Evolutionary conservation across 1,140 invertebrate genomes (phyloP), one percentile per base, ranked within the genome.

Genomic region (Sitobion miscanthi): DNA sequence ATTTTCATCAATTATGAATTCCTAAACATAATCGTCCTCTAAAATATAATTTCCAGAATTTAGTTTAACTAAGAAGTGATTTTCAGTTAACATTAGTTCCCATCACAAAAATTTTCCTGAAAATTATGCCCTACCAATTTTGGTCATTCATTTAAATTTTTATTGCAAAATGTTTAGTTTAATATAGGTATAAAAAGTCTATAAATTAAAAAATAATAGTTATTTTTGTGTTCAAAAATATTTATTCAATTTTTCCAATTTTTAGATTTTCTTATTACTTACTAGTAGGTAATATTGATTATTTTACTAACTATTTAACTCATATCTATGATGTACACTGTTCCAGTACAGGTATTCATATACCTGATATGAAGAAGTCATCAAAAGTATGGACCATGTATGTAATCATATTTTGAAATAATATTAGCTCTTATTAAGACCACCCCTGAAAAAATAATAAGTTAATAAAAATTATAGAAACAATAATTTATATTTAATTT

Each of bases 351-450:
- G 62, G 62, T 69, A 69, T 62, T 62, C 57, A 62, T 69, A 69
- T 30, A 69, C 30, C 11, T 69, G 62, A 30, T n/a, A 14, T 69
- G 62, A 69, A 69, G 62, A 69, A 69, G 62, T 69, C 62, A n/a
- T 69, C 62, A 69, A 69, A 69, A n/a, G 7, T 52, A 35, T 88
- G 35, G 21, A 38, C 21, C 8, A 57, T 57, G 88, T 57, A 69
- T 57, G 8, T 87, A 57, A 54, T 90, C 77, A 35, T n/a, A 62
- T 54, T 87, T 87, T 54, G 52, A 20, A 82, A 87, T 86, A 54
- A 93, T 47, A 38, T 57, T 47, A 57, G 86, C 86, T 93, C 49
- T 47, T 49, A 93, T 35, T 30, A 87, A 89, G 21, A 93, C n/a
- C 47, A 87, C 87, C 23, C 83, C 87, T 88, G 62, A 77, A 69